A percentile compares a stretch with the other conserved stretches of the same genome.
These are phyloP conservation scores for Adela reaumurella DNA, from an alignment of 2,888 invertebrate species.

Conservation along the genomic window DNA sequence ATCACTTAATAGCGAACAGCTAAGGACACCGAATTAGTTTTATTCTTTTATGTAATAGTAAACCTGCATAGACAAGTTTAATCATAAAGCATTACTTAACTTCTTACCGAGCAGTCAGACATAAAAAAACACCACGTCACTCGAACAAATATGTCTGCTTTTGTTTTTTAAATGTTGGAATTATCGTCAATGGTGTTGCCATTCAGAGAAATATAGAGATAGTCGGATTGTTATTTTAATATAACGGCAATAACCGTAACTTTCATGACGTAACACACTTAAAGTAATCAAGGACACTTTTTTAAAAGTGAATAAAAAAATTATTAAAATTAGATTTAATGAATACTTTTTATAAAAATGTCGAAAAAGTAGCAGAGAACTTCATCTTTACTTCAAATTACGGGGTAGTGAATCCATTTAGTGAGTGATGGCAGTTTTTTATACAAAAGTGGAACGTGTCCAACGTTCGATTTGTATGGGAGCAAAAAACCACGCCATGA, in stretches of 20 bases:
- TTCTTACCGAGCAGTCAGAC: too few relatives aligned
- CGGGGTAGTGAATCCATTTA: background rate
- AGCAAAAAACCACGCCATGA: background rate
- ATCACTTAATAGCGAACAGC: too few relatives aligned
- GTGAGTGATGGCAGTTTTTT: background rate
- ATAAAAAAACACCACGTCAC: too few relatives aligned
- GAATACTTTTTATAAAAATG: background rate
- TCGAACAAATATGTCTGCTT: too few relatives aligned
- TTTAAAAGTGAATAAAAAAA: background rate
- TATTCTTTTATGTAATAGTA: too few relatives aligned
- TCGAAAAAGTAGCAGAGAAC: background rate
- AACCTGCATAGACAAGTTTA: too few relatives aligned
- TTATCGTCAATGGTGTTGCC: too few relatives aligned
- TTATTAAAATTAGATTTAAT: background rate
- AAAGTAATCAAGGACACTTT: background rate
- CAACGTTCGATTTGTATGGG: background rate
- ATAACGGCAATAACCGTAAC: background rate
- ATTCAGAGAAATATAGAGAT: too few relatives aligned
- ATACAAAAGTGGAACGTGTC: background rate
- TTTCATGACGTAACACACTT: background rate
- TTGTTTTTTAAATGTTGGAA: too few relatives aligned
- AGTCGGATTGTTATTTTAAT: background rate
- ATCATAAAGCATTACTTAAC: too few relatives aligned
- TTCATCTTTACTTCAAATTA: background rate
- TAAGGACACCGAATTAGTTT: too few relatives aligned